Base-by-base conservation (phyloP, 2,113 vertebrate genomes). In the Thamnophis sirtalis region DNA sequence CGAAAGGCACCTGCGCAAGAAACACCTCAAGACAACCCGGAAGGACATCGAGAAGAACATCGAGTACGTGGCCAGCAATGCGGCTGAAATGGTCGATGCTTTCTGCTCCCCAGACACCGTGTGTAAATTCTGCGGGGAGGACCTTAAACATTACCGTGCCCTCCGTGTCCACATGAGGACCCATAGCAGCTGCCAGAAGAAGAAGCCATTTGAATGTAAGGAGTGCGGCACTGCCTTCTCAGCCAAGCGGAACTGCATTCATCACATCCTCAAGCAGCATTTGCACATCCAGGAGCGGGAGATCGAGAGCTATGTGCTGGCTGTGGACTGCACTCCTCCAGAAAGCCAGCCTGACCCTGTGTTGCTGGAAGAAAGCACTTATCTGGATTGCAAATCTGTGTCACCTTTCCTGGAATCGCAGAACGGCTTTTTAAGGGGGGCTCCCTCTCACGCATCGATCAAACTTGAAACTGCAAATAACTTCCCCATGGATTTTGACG, bases 1-100 rank as follows among this genome's bases (percentile, higher is more conserved):
- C 0, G 99, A 99, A 97, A 98, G 99, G 93, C 99, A 99, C 96
- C 97, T 99, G 93, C 97, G 99, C 60, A 99, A 99, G 97, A 99
- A 99, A 95, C 99, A 99, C 96, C 98, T 98, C 96, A 99, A 99
- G 96, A 98, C 98, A 17, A 99, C 98, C 0, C 97, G 99, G 86
- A 99, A 99, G 95, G 99, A 99, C 91, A 99, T 99, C 0, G 99
- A 99, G 96, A 99, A 98, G 93, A 99, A 99, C 96, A 99, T 99
- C 0, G 99, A 99, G 54, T 99, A 99, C 0, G 98, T 99, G 91
- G 98, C 98, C 92, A 98, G 98, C 95, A 97, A 97, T 7, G 94
- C 98, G 0, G 97, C 98, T 0, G 98, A 98, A 96, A 97, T 97
- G 91, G 97, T 97, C 2, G 97, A 98, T 15, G 97, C 94, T 89